Base-by-base conservation (phyloP, 2,888 invertebrate genomes). In the Sinodicranocentrus sp. region DNA sequence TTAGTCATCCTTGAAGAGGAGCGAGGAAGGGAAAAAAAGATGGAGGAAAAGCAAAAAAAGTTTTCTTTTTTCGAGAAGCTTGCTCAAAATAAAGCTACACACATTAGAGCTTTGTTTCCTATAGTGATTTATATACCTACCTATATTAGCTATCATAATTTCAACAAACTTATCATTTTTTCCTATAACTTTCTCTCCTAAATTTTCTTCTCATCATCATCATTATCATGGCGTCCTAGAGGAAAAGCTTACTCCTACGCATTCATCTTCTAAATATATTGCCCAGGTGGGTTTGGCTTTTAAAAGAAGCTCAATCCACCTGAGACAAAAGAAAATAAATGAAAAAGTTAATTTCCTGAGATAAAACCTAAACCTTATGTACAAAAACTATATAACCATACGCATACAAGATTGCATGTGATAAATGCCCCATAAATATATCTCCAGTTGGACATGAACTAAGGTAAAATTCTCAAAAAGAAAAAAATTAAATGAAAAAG, bases 1-100 rank as follows among this genome's bases (percentile, higher is more conserved):
- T 82, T 82, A 82, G 82, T 82, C 76, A 82, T 82, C 70, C 70
- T 82, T 61, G 68, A 33, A 59, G 73, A 68, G 48, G 67, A 63
- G 52, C 17, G 33, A 71, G 71, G 52, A 25, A 52, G 52, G 25
- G 72, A 39, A 43, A 21, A 48, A 28, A n/a, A n/a, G 44, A 26
- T 71, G 21, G 57, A 65, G 54, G 70, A 44, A 44, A 61, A 59
- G 44, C 39, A 59, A 17, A 61, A 65, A 79, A 72, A 57, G 57
- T 57, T 57, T 52, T 52, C n/a, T 39, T 39, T 6, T n/a, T n/a
- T n/a, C n/a, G n/a, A n/a, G n/a, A n/a, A n/a, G n/a, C n/a, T n/a
- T n/a, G n/a, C n/a, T n/a, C n/a, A n/a, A n/a, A n/a, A n/a, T n/a
- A n/a, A n/a, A n/a, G n/a, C n/a, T n/a, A n/a, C n/a, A n/a, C n/a